phyloP scores from a whole-genome alignment of 2,888 invertebrate genomes.

The Agrilus biguttatus region DNA sequence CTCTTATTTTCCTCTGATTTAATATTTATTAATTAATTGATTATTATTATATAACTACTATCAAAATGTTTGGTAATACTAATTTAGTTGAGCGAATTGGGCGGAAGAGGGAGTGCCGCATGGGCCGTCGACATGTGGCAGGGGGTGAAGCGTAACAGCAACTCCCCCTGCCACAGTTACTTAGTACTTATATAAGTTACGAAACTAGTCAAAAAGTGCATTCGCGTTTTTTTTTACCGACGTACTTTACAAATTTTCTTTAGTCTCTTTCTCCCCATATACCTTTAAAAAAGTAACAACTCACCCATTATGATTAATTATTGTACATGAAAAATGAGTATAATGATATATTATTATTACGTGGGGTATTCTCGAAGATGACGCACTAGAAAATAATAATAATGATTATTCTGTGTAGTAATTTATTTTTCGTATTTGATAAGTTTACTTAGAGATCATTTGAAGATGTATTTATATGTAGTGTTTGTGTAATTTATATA shows the following conservation, averaged over 20 bases:
- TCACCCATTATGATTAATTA: constrained; percentile 2
- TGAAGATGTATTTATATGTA: constrained; percentile 24
- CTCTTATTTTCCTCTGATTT: constrained; percentile 4
- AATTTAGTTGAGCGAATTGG: constrained; percentile 7
- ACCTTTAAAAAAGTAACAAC: constrained; percentile 9
- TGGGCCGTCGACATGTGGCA: constrained; percentile 10
- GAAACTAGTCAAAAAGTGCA: constrained; percentile 34
- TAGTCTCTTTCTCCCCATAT: not conserved
- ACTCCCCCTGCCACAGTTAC: constrained; percentile 4
- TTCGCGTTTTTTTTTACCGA: constrained; percentile 31
- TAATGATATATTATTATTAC: constrained; percentile 1
- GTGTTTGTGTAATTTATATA: constrained; percentile 28
- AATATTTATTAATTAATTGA: constrained; percentile 11
- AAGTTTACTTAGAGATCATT: constrained; percentile 14
- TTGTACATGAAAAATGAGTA: not conserved
- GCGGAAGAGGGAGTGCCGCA: constrained; percentile 11
- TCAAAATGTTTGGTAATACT: not conserved
- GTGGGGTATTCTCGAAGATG: not conserved
- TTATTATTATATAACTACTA: constrained; percentile 5
- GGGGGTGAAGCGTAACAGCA: constrained; percentile 3
- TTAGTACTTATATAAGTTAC: constrained; percentile 29
- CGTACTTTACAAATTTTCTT: constrained; percentile 10
- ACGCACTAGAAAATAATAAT: too few relatives aligned
- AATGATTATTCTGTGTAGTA: constrained; percentile 8
- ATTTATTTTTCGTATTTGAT: constrained; percentile 17